Evolutionary conservation across 2,888 invertebrate genomes (phyloP).

Genomic region (Cryptocephalus primarius): DNA sequence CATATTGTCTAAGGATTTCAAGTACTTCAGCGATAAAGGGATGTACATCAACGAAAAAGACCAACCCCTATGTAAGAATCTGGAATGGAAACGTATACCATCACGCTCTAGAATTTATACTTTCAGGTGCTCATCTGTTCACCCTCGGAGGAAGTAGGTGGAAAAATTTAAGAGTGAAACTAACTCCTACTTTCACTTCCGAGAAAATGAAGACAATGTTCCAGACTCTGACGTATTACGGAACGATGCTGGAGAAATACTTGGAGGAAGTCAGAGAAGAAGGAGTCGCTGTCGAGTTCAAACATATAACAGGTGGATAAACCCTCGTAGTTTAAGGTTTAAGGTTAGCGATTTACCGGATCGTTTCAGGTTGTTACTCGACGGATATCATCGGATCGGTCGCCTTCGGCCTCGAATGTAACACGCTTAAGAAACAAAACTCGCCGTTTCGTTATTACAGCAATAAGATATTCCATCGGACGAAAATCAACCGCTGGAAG

Average conservation of each 20-base stretch:
- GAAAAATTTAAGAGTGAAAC: constrained; percentile 46
- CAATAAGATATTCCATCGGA: constrained; percentile 1
- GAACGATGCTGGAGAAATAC: too few relatives aligned
- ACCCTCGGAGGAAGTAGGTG: constrained; percentile 44
- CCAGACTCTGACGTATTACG: constrained; percentile 38
- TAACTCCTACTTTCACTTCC: constrained; percentile 51
- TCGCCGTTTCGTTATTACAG: constrained; percentile 32
- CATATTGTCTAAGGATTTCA: constrained; percentile 30
- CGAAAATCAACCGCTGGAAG: background rate
- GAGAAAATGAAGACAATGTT: constrained; percentile 53
- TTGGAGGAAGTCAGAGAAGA: too few relatives aligned
- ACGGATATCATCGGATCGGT: constrained; percentile 28
- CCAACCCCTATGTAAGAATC: constrained; percentile 21
- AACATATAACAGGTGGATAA: too few relatives aligned
- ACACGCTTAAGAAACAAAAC: constrained; percentile 41
- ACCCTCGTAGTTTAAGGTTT: too few relatives aligned
- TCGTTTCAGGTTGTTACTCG: constrained; percentile 2
- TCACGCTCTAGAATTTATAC: too few relatives aligned
- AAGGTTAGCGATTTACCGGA: too few relatives aligned
- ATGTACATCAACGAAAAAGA: constrained; percentile 23
- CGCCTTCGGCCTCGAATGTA: constrained; percentile 47
- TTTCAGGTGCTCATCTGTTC: constrained; percentile 41
- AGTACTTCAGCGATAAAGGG: constrained; percentile 27
- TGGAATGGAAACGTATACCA: too few relatives aligned
- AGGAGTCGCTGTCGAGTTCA: too few relatives aligned